Base-by-base conservation (phyloP, 2,888 invertebrate genomes). In the Epistrophella euchroma region DNA sequence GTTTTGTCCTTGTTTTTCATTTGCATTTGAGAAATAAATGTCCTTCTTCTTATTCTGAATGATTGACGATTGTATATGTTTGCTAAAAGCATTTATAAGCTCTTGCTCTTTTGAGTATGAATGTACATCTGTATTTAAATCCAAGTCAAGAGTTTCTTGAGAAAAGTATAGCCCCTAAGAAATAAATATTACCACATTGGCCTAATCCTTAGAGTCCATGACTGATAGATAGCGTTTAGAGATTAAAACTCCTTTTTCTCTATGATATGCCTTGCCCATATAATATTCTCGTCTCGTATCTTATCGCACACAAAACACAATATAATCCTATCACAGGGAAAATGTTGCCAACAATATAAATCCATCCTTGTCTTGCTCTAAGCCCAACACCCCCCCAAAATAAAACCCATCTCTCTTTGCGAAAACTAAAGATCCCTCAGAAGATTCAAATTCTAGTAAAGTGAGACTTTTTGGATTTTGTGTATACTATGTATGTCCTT, bases 311-410 rank as follows among this genome's bases (percentile, higher is more conserved):
- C 64, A 47, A 58, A 75, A 64, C 45, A 64, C 22, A 60, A 58
- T 74, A 40, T 86, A 86, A 86, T 86, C 86, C 86, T 78, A 78
- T 71, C 32, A 19, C 15, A 35, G 19, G 73, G 62, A 60, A 82
- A 86, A 40, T 82, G 86, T 82, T 86, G 82, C 86, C 82, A 86
- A 86, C 62, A 86, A 82, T 37, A 86, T 82, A 86, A 82, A 86
- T 82, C 56, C 73, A 32, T 73, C 55, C 37, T 70, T 56, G 55
- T 70, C 52, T 35, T 37, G 37, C 22, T 28, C 17, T 25, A 22
- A 52, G 37, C 32, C 17, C 22, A 15, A 4, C 15, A 4, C 19
- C 15, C 28, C 19, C 73, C 4, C 35, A 35, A 62, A 35, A 6
- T 2, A 10, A 37, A 11, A 37, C 72, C 56, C 62, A 35, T 11